Conservation (phyloP, 1,140 invertebrate species). For the Sycophaga agraensis region DNA sequence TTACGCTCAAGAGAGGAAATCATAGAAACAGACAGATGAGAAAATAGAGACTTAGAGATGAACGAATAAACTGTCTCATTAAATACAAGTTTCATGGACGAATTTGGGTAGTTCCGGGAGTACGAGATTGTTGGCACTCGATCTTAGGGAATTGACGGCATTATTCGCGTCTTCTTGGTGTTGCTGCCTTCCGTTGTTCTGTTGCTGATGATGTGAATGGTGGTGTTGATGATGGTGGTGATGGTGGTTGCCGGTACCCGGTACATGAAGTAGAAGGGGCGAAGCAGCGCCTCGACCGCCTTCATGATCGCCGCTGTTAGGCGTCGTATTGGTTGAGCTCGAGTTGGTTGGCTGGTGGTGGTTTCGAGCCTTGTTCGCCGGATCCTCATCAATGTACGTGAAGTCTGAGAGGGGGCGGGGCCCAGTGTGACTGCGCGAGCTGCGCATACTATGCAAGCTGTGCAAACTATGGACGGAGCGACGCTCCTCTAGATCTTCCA, state of each 20-base stretch:
- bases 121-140: constrained; percentile 55
- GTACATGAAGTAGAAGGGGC: constrained; percentile 51
- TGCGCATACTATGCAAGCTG: constrained; percentile 91
- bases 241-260: constrained; percentile 47
- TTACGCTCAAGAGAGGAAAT: not conserved
- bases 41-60: not conserved
- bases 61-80: constrained; percentile 38
- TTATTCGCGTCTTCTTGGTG: constrained; percentile 27
- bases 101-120: constrained; percentile 66
- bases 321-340: constrained; percentile 42
- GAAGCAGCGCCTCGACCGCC: constrained; percentile 44
- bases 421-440: constrained; percentile 78
- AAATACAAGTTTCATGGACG: constrained; percentile 74
- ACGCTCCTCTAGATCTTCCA: constrained; percentile 99
- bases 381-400: constrained; percentile 89
- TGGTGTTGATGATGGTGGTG: constrained; percentile 20
- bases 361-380: constrained; percentile 61
- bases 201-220: constrained; percentile 4
- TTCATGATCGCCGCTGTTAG: constrained; percentile 41
- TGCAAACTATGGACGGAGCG: constrained; percentile 96
- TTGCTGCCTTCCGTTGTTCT: constrained; percentile 29
- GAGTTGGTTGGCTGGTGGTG: constrained; percentile 36
- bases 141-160: constrained; percentile 52
- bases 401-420: constrained; percentile 82
- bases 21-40: not conserved